phyloP scores from a whole-genome alignment of 1,140 invertebrate genomes.

The Drosophila murphyi region DNA sequence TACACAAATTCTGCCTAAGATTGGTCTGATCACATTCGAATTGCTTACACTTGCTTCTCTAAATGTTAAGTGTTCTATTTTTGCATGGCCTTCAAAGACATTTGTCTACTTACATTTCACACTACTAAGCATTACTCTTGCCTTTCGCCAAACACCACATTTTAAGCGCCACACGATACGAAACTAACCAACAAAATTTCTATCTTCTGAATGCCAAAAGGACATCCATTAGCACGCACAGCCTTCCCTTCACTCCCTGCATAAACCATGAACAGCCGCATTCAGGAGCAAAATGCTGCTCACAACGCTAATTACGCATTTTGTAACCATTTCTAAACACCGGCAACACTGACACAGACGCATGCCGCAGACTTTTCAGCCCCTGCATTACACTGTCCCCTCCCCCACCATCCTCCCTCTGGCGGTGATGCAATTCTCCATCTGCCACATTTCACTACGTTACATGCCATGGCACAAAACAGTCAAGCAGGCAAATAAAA shows the following conservation, averaged over 20 bases:
- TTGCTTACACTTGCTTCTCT: too few relatives aligned
- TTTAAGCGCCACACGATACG: conserved; percentile 3
- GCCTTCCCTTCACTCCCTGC: neutral
- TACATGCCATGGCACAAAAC: conserved; percentile 24
- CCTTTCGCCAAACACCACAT: neutral
- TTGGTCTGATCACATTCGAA: too few relatives aligned
- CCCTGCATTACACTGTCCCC: neutral
- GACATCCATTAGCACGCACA: conserved; percentile 36
- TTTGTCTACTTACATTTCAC: too few relatives aligned
- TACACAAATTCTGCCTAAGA: too few relatives aligned
- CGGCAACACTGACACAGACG: conserved; percentile 35
- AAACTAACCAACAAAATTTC: conserved; percentile 20
- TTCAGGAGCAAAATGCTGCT: conserved; percentile 52
- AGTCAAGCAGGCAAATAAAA: conserved; percentile 37
- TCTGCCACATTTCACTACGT: conserved; percentile 17
- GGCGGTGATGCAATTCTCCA: neutral
- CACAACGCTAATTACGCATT: conserved; percentile 81
- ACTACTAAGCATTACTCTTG: too few relatives aligned
- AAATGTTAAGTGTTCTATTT: too few relatives aligned
- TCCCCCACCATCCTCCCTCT: conserved; percentile 4
- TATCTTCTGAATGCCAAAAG: conserved; percentile 18
- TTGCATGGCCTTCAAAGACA: too few relatives aligned
- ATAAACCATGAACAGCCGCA: conserved; percentile 1
- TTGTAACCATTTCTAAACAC: conserved; percentile 74
- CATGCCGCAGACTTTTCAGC: conserved; percentile 44